These are phyloP conservation scores for Penaeus chinensis DNA, from an alignment of 1,140 invertebrate genomes.

Conservation along the genomic window DNA sequence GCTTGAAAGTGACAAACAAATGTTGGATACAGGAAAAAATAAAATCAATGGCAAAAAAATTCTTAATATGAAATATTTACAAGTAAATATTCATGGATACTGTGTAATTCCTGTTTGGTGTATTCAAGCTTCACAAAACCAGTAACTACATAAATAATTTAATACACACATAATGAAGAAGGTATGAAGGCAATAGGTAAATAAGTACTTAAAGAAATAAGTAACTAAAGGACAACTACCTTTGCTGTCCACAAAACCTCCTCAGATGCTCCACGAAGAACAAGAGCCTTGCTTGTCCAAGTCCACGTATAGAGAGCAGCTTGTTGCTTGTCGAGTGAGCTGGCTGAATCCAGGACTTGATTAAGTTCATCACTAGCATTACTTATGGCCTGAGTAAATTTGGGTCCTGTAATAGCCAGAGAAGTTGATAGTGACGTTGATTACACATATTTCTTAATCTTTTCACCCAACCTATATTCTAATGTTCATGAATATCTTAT, in stretches of 20 bases:
- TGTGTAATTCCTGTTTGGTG: too few species aligned
- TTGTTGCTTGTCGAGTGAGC: background rate
- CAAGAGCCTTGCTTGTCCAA: conserved; percentile 30
- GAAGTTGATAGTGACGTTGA: background rate
- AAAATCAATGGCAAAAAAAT: too few species aligned
- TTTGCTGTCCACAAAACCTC: conserved; percentile 19
- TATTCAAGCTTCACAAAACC: too few species aligned
- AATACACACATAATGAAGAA: background rate
- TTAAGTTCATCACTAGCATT: background rate
- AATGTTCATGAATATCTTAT: too few species aligned
- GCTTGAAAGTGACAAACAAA: too few species aligned
- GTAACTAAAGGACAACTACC: background rate
- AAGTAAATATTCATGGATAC: too few species aligned
- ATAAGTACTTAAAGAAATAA: background rate
- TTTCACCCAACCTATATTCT: too few species aligned
- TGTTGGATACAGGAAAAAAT: too few species aligned
- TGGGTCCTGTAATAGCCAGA: background rate
- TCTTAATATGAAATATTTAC: too few species aligned
- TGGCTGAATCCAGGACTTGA: background rate
- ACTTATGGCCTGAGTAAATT: background rate
- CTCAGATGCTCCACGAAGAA: conserved; percentile 11
- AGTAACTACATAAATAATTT: too few species aligned
- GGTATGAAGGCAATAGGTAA: background rate
- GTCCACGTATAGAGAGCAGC: conserved; percentile 18
- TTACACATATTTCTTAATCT: too few species aligned